Evolutionary conservation across 2,888 invertebrate species (phyloP).

Genomic region (Acanthosepion lycidas): DNA sequence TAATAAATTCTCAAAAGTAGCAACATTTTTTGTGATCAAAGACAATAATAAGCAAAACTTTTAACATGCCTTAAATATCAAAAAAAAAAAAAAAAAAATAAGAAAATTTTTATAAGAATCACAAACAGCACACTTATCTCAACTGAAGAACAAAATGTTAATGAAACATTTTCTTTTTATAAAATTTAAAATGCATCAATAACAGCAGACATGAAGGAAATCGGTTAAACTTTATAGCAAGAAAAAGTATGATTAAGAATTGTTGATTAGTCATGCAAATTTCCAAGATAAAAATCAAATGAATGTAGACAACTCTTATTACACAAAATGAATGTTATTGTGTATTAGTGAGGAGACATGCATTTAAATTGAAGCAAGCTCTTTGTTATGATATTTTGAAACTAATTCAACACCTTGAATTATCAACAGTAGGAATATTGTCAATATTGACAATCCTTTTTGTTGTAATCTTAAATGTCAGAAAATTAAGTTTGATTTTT

Average conservation of each 20-base stretch:
- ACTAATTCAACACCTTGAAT: background rate
- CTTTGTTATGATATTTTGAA: background rate
- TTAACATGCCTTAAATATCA: background rate
- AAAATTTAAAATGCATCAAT: background rate
- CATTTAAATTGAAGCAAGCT: background rate
- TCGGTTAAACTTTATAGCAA: background rate
- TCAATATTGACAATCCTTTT: background rate
- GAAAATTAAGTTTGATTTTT: too few relatives aligned
- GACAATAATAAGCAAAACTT: background rate
- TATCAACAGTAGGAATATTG: background rate
- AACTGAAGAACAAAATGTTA: background rate
- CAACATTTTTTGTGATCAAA: conserved; percentile 18
- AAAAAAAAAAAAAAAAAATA: background rate
- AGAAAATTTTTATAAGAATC: background rate
- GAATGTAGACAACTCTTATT: background rate
- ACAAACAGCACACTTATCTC: background rate
- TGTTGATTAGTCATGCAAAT: background rate
- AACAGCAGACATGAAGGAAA: background rate
- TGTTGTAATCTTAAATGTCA: too few relatives aligned
- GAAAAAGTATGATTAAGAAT: background rate
- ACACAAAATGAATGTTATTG: background rate
- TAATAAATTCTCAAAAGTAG: background rate
- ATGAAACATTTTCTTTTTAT: background rate
- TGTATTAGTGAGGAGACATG: background rate
- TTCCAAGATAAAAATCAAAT: background rate